Evolutionary conservation across 2,888 invertebrate genomes (phyloP).

Genomic region (Cordilura impudica): DNA sequence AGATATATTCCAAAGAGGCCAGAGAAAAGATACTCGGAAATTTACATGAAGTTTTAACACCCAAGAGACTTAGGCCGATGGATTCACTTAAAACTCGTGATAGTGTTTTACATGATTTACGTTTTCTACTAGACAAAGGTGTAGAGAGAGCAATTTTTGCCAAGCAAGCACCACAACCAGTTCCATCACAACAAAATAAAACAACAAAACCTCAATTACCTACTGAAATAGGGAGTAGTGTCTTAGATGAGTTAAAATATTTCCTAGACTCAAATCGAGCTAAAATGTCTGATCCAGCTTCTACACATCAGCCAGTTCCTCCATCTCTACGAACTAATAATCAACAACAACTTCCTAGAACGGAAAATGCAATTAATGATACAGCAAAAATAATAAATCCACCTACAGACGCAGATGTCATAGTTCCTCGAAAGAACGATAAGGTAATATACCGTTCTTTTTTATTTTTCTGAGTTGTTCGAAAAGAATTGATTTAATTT

Average conservation of each 20-base stretch:
- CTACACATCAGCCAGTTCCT: not conserved
- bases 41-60: constrained; percentile 9
- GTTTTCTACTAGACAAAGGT: constrained; percentile 16
- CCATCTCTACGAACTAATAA: no score
- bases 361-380: not conserved
- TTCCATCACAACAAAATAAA: not conserved
- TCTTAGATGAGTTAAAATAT: constrained; percentile 6
- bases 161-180: not conserved
- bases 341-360: not conserved
- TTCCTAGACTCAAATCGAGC: constrained; percentile 1
- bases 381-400: no score
- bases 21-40: constrained; percentile 25
- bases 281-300: not conserved
- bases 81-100: not conserved
- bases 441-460: not conserved
- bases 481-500: no score
- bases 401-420: no score
- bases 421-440: not conserved
- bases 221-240: constrained; percentile 3
- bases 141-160: not conserved
- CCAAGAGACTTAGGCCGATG: not conserved
- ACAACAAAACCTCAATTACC: not conserved
- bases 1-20: constrained; percentile 13
- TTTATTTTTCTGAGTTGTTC: not conserved
- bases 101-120: constrained; percentile 13